Evolutionary conservation across 2,797 vertebrate genomes (phyloP), one percentile per base, ranked within the genome.

Genomic region (Trachops cirrhosus): DNA sequence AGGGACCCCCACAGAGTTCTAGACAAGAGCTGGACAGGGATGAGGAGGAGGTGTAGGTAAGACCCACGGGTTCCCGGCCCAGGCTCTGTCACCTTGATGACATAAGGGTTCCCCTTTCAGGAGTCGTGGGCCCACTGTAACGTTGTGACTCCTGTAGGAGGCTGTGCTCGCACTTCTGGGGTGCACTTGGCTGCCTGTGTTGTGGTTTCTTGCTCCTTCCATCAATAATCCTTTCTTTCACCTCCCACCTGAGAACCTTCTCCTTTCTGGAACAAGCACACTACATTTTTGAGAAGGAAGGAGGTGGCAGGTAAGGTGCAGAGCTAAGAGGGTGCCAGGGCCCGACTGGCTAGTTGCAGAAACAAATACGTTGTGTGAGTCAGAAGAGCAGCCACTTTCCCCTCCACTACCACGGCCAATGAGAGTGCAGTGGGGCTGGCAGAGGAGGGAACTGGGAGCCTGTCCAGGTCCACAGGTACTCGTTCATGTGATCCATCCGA

Each of bases 141-240:
- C 32, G 18, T 50, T 9, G 2, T 15, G 16, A 46, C 44, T 71
- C 39, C 46, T 37, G 0, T 3, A 1, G 3, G 2, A 3, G 1
- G 2, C 44, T n/a, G 10, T 9, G 5, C 29, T 86, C 16, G 0
- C 24, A 18, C 6, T 86, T 57, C 54, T n/a, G 18, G 39, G 12
- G 9, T 79, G 3, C 22, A 37, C 64, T 62, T 50, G 71, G 26
- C 37, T 83, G 22, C 39, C 44, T 3, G 7, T 0, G 0, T 39
- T 62, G 3, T 67, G 64, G 21, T n/a, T 15, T 62, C 9, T 59
- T 54, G 50, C n/a, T 73, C 3, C 29, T 37, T 1, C 57, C 26
- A 39, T 24, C 44, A 70, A 73, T 80, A 78, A 46, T 52, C 22
- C 64, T 91, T 68, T 21, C 50, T 89, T 64, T 91, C 14, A 21